Conservation (phyloP, 2,113 vertebrate genomes). For the Pangasianodon hypophthalmus region DNA sequence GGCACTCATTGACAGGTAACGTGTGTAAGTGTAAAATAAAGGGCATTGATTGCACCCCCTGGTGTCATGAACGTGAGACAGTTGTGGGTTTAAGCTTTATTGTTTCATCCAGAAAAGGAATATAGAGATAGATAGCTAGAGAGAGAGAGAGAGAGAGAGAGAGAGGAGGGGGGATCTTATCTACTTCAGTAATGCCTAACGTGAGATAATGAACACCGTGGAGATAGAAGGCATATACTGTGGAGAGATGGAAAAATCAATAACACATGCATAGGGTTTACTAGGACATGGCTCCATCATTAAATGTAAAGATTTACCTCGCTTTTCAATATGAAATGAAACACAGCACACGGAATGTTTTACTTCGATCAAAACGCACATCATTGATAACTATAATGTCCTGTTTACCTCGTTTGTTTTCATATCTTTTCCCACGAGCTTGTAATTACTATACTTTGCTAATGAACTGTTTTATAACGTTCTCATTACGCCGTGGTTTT, state of each 20-base stretch:
- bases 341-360: constrained; percentile 16
- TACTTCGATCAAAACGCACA: neutral
- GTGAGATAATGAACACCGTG: constrained; percentile 57
- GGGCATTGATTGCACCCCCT: constrained; percentile 45
- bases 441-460: neutral
- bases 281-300: constrained; percentile 48
- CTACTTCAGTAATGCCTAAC: constrained; percentile 46
- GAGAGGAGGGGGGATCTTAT: constrained; percentile 25
- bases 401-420: neutral
- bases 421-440: neutral
- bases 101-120: constrained; percentile 30
- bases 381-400: neutral
- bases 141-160: neutral
- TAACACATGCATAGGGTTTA: constrained; percentile 58
- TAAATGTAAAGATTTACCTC: constrained; percentile 55
- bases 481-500: neutral
- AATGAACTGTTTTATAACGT: constrained; percentile 23
- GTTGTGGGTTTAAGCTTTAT: constrained; percentile 37
- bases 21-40: constrained; percentile 50
- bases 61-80: constrained; percentile 25
- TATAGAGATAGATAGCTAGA: neutral
- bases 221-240: constrained; percentile 52
- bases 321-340: constrained; percentile 47
- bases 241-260: constrained; percentile 54
- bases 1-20: constrained; percentile 63